phyloP scores from a whole-genome alignment of 2,113 vertebrate genomes.

The Etheostoma cragini region DNA sequence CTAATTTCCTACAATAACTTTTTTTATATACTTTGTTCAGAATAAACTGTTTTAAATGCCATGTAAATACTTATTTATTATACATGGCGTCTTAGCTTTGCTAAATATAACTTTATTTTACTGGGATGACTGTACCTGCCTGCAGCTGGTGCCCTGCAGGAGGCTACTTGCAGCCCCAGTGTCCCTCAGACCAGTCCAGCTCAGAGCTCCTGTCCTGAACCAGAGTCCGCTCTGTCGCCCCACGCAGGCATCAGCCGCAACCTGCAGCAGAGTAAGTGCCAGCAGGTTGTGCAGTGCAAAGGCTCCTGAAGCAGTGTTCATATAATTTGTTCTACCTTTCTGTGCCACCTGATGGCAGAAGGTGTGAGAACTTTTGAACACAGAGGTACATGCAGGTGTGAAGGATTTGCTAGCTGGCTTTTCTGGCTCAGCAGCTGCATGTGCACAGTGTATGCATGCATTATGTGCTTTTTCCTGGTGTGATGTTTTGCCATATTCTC shows the following conservation, averaged over 20 bases:
- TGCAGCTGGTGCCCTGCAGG: constrained; percentile 86
- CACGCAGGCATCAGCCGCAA: constrained; percentile 79
- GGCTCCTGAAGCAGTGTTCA: constrained; percentile 13
- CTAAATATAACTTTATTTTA: constrained; percentile 1
- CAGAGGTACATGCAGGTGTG: constrained; percentile 25
- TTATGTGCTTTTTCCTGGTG: constrained; percentile 18
- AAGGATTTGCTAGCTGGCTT: neutral
- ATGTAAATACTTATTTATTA: neutral
- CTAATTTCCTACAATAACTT: neutral
- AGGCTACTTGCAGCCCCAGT: constrained; percentile 80
- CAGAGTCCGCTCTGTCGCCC: constrained; percentile 80
- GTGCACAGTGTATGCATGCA: constrained; percentile 12
- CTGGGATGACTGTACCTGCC: constrained; percentile 59
- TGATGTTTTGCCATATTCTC: neutral
- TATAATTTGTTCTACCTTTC: neutral
- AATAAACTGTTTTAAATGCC: neutral
- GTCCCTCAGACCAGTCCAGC: constrained; percentile 84
- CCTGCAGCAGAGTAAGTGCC: constrained; percentile 77
- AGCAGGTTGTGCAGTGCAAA: constrained; percentile 21
- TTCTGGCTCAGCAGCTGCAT: constrained; percentile 36
- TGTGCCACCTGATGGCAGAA: neutral
- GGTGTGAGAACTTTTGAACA: constrained; percentile 7
- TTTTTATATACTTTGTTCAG: constrained; percentile 7
- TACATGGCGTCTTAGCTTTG: neutral
- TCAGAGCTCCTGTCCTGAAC: constrained; percentile 81